Percentiles rank a stretch among this genome's conserved stretches.
phyloP scores from a whole-genome alignment of 2,888 invertebrate genomes.

The Enoplolaimus lenunculus region DNA sequence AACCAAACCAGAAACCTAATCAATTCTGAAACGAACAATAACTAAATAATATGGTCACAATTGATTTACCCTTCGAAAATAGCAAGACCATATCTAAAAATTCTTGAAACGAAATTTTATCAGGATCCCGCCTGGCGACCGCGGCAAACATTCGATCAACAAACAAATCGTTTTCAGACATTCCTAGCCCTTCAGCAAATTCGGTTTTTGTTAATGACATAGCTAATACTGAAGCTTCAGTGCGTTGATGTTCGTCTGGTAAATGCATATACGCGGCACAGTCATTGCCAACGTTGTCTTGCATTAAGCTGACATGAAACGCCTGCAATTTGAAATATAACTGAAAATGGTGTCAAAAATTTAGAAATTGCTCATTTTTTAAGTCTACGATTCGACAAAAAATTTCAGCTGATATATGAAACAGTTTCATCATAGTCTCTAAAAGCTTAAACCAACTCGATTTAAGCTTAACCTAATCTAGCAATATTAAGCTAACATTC shows the following conservation, averaged over 20 bases:
- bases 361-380: too few species aligned
- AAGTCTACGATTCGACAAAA: too few species aligned
- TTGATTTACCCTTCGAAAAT: slow-evolving; percentile 71
- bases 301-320: slow-evolving; percentile 19
- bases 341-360: too few species aligned
- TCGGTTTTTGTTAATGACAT: slow-evolving; percentile 68
- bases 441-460: too few species aligned
- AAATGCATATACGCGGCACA: not conserved
- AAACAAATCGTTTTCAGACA: slow-evolving; percentile 84
- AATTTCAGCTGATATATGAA: too few species aligned
- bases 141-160: slow-evolving; percentile 95
- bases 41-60: not conserved
- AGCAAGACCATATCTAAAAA: slow-evolving; percentile 82
- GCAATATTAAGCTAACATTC: too few species aligned
- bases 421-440: too few species aligned
- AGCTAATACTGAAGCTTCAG: slow-evolving; percentile 16
- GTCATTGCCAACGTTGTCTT: not conserved
- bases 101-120: slow-evolving; percentile 75
- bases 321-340: too few species aligned
- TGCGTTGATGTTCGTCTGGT: too few species aligned
- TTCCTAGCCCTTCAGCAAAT: slow-evolving; percentile 84
- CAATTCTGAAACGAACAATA: not conserved
- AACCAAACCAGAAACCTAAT: slow-evolving; percentile 22
- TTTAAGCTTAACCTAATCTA: too few species aligned
- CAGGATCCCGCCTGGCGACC: slow-evolving; percentile 82